Evolutionary conservation across 2,888 invertebrate genomes (phyloP).

Genomic region (Lissocephala sabroskyi): DNA sequence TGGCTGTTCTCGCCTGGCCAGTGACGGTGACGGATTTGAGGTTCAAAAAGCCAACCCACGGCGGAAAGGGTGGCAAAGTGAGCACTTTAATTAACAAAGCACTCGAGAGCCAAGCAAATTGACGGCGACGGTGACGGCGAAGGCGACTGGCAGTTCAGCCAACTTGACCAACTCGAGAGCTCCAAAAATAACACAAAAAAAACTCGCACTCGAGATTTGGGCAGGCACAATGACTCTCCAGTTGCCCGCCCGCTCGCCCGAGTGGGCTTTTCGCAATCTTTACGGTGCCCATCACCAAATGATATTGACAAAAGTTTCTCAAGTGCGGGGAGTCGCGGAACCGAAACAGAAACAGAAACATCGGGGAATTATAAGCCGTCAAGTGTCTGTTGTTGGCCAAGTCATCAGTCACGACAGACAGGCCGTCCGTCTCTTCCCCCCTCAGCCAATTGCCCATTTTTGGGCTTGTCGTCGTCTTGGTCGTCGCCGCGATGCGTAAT

Average conservation of each 20-base stretch:
- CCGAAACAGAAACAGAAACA: conserved; percentile 14
- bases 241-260: conserved; percentile 27
- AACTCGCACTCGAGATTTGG: conserved; percentile 20
- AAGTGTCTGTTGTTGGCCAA: conserved; percentile 48
- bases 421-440: conserved; percentile 6
- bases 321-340: conserved; percentile 36
- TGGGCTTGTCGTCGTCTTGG: conserved; percentile 21
- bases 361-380: conserved; percentile 37
- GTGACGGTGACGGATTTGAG: conserved; percentile 42
- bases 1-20: not conserved
- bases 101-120: conserved; percentile 55
- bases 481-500: conserved; percentile 42
- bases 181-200: not conserved
- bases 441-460: conserved; percentile 27
- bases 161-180: no score
- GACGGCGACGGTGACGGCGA: conserved; percentile 35
- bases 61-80: conserved; percentile 14
- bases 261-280: conserved; percentile 61
- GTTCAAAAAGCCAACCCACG: conserved; percentile 15
- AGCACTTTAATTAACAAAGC: conserved; percentile 65
- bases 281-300: conserved; percentile 63
- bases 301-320: conserved; percentile 60
- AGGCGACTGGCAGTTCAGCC: no score
- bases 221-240: conserved; percentile 53
- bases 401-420: conserved; percentile 47